Conservation (phyloP, 2,797 vertebrate species). For the Sebastes iracundus region DNA sequence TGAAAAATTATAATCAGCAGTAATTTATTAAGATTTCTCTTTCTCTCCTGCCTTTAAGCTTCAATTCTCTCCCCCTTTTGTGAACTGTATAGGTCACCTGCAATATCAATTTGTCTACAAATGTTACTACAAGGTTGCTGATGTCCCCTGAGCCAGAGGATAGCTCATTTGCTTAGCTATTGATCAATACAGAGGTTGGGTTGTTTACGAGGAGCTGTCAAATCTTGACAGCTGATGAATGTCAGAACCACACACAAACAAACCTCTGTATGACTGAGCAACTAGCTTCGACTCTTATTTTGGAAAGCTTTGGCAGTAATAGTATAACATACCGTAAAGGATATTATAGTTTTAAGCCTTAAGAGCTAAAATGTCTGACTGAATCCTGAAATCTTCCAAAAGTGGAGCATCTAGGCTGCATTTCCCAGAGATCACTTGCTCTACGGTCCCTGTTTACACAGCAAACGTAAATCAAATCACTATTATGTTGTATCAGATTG, state of each 20-base stretch:
- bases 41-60: not conserved
- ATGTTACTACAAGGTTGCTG: not conserved
- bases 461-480: not conserved
- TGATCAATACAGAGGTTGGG: constrained; percentile 12
- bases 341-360: not conserved
- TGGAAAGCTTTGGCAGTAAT: not conserved
- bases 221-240: constrained; percentile 29
- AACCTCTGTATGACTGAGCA: not conserved
- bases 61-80: not conserved
- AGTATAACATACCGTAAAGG: not conserved
- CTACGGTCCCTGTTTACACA: not conserved
- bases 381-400: not conserved
- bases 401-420: not conserved
- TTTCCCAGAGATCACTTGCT: not conserved
- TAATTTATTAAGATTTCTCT: not conserved
- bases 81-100: constrained; percentile 2
- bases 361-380: not conserved
- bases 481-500: not conserved
- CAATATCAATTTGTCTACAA: not conserved
- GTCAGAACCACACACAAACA: constrained; percentile 6
- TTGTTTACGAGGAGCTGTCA: constrained; percentile 28
- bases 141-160: not conserved
- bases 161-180: constrained; percentile 1
- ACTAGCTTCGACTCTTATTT: not conserved
- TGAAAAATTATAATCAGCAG: not conserved